Base-by-base conservation (phyloP, 1,140 invertebrate genomes). In the Bombus superbus region DNA sequence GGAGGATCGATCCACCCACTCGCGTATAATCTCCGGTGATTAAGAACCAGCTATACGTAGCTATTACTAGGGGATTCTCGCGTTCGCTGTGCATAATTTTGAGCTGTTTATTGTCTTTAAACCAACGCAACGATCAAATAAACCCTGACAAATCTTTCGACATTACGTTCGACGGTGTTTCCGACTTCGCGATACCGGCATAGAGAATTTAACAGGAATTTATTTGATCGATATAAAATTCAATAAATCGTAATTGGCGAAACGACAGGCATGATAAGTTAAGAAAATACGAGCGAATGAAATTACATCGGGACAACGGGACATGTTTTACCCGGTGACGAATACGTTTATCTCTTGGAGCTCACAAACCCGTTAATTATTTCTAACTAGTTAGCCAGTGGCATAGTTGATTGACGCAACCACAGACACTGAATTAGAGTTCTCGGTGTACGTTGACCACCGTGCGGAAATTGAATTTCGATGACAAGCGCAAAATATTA, bases 401-500 rank as follows among this genome's bases (percentile, higher is more conserved):
- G 38, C 82, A 74, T 77, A 87, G 87, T 91, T 92, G 89, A 92
- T 91, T 91, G 90, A 90, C 89, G 80, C 81, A 68, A 83, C 90
- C 88, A 76, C 90, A 87, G 88, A 88, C 86, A 91, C 88, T 86
- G 90, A 89, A 91, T 91, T 91, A 91, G 88, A 89, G 81, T 86
- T 86, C 68, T 73, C 85, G 82, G 83, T 76, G 81, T 59, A 69
- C 78, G 69, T 59, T 42, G 69, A 72, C 83, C 81, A 73, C 77
- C 76, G 79, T 53, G 66, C 85, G 88, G 89, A 92, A 91, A 92
- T 91, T 92, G 90, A 91, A 92, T 90, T 92, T 91, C 90, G 87
- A 91, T 91, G 90, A 91, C 90, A 89, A 86, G 86, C 86, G 71
- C 80, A 83, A 91, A 91, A 90, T 91, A 91, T 91, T 91, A 91